Evolutionary conservation across 2,888 invertebrate genomes (phyloP), one percentile per base, ranked within the genome.

Genomic region (Coelopa pilipes): DNA sequence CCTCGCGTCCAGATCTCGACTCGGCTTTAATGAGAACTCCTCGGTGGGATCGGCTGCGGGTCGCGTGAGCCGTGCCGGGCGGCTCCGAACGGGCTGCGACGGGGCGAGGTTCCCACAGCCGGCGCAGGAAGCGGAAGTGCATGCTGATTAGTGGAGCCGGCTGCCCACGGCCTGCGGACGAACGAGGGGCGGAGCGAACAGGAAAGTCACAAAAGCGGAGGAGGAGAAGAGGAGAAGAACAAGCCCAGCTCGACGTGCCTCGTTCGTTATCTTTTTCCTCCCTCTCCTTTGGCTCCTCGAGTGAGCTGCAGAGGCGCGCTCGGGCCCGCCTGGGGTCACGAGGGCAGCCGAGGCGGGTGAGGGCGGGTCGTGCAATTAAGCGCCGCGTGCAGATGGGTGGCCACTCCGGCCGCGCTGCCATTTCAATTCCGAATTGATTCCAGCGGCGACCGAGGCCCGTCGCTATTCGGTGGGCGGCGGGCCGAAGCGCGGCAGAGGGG

Each of bases 61-160:
- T 34, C 7, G 34, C 34, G 34, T 2, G 34, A 34, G 34, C 34
- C 34, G 4, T 4, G 2, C 4, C 34, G 34, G 7, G 7, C 34
- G 4, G 34, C 34, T 7, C 2, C 34, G 34, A 34, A 7, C 4
- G 2, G 34, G 34, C 7, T n/a, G n/a, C 34, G 34, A 34, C 34
- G 34, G 4, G 4, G 9, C 11, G n/a, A 45, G n/a, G 11, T 62
- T 62, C 45, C 65, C 65, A 47, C 47, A 17, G 65, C 17, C 65
- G 47, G 17, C 46, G 65, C 1, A 65, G 67, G 67, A 67, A 67
- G 50, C 67, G 67, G 67, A 67, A 67, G 53, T 50, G 67, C 49
- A 49, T 67, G 49, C 67, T 67, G 67, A 67, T 50, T 67, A 50
- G 67, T 21, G 60, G 19, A n/a, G 19, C 11, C 4, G 21, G 21